These are phyloP conservation scores for Megathymus violae DNA, from an alignment of 1,140 invertebrate species.

Conservation along the genomic window DNA sequence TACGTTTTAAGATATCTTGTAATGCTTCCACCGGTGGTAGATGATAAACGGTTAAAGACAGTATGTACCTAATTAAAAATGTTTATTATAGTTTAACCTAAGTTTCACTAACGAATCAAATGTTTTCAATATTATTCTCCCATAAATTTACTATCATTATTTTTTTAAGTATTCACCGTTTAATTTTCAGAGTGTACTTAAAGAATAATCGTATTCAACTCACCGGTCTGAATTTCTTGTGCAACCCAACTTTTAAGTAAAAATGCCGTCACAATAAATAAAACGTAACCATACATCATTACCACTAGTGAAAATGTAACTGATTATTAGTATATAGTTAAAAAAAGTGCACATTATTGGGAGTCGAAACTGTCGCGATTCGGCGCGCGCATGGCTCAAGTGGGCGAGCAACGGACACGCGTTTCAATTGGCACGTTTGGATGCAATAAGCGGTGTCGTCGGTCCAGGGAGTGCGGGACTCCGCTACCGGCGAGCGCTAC, in stretches of 20 bases:
- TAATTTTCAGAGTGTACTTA: too few relatives aligned
- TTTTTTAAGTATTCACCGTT: too few relatives aligned
- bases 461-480: conserved; percentile 68
- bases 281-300: conserved; percentile 54
- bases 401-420: conserved; percentile 72
- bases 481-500: conserved; percentile 53
- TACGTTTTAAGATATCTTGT: too few relatives aligned
- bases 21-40: too few relatives aligned
- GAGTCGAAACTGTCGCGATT: conserved; percentile 53
- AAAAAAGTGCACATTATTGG: conserved; percentile 46
- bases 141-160: too few relatives aligned
- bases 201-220: too few relatives aligned
- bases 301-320: conserved; percentile 20
- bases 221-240: conserved; percentile 53
- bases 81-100: too few relatives aligned
- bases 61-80: too few relatives aligned
- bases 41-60: too few relatives aligned
- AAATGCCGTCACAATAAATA: conserved; percentile 44
- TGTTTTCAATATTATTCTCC: too few relatives aligned
- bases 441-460: conserved; percentile 68
- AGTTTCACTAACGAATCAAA: too few relatives aligned
- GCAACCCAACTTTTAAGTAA: conserved; percentile 46
- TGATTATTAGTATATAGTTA: conserved; percentile 21
- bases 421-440: conserved; percentile 73
- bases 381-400: conserved; percentile 58